Base-by-base conservation (phyloP, 2,888 invertebrate species). In the Melieria picta region DNA sequence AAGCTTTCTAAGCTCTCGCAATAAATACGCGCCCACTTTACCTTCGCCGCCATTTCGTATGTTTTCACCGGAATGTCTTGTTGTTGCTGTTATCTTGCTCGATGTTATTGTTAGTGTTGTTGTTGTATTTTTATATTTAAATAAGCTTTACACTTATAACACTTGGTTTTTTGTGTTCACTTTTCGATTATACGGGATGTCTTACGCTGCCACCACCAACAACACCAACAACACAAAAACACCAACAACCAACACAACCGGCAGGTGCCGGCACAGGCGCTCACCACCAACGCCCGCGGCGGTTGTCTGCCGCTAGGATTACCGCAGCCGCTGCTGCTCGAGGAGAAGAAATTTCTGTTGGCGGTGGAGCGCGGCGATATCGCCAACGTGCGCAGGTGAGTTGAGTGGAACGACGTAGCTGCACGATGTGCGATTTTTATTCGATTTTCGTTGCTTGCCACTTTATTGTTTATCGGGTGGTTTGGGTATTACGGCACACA, bases 321-420 rank as follows among this genome's bases (percentile, higher is more conserved):
- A 76, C 94, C 94, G 1, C 92, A 93, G 80, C 88, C 93, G 7
- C 88, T 95, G 72, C 91, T 90, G 67, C 85, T 92, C 69, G 94
- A 95, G 79, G 97, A 98, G 88, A 97, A 97, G 88, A 95, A 94
- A 83, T 98, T 93, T 85, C 90, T 98, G 46, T 88, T 98, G 71
- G 95, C 97, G 0, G 96, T 97, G 43, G 97, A 98, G 87, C 89
- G 98, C 71, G 97, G 98, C 4, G 98, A 99, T 86, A 90, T 97
- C 85, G 92, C 93, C 11, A 94, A 94, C 83, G 96, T 96, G 42
- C 90, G 93, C 83, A 91, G 93, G 93, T 94, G 87, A 88, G 86
- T 5, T 56, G 7, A 4, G 9, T 0, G 5, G 7, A 42, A 30
- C 30, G 30, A 30, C 30, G 30, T 30, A 30, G 30, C 30, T 30